Conservation (phyloP, 30 jellyfish, hydroid and myxozoan genomes). For the Sanderia malayensis region DNA sequence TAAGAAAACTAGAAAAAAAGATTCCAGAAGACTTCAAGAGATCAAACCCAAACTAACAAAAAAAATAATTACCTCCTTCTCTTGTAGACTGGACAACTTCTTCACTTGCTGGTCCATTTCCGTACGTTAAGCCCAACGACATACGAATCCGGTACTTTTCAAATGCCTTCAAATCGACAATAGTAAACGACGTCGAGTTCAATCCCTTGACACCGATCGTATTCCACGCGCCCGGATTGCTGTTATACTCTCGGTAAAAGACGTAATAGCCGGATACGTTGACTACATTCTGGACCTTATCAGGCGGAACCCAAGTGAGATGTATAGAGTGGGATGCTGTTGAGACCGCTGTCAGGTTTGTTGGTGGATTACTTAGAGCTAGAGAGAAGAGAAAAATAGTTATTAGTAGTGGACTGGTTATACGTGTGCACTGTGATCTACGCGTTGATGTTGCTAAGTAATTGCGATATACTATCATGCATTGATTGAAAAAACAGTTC, state of each 20-base stretch:
- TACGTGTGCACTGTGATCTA: too few relatives aligned
- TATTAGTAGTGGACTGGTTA: too few relatives aligned
- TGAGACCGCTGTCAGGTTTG: constrained; percentile 31
- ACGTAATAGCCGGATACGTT: constrained; percentile 36
- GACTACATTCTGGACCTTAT: constrained; percentile 4
- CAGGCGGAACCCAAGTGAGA: constrained; percentile 50
- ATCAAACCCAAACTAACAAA: too few relatives aligned
- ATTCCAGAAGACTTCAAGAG: too few relatives aligned
- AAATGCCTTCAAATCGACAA: constrained; percentile 39
- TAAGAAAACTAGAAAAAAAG: too few relatives aligned
- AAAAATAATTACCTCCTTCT: constrained; percentile 49
- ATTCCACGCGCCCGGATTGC: constrained; percentile 23
- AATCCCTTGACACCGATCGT: constrained; percentile 45
- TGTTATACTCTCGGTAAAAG: constrained; percentile 27
- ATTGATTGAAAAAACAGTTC: too few relatives aligned
- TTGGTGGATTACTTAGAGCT: constrained; percentile 46
- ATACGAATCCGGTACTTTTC: constrained; percentile 51
- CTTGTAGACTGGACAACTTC: constrained; percentile 31
- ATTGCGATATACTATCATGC: too few relatives aligned
- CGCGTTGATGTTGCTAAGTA: too few relatives aligned
- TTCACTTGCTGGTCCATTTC: constrained; percentile 56
- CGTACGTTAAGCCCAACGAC: constrained; percentile 34
- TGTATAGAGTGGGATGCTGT: constrained; percentile 21
- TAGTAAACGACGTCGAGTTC: constrained; percentile 8
- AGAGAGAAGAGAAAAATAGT: too few relatives aligned